These are phyloP conservation scores for Petrocephalus sullivani DNA, from an alignment of 2,797 vertebrate species.

Conservation along the genomic window DNA sequence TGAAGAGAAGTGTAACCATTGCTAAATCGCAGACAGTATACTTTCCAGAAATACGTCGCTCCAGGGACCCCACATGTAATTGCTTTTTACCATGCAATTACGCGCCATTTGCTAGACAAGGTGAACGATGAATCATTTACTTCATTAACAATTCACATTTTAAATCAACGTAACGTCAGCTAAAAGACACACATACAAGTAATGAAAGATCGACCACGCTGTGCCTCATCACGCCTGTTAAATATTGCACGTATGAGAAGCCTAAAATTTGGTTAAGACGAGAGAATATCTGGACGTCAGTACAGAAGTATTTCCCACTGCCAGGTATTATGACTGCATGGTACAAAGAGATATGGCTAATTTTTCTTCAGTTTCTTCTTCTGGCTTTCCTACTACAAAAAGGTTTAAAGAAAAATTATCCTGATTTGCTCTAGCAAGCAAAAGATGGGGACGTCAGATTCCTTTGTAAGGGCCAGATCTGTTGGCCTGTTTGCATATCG, in stretches of 20 bases:
- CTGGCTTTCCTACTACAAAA: background rate
- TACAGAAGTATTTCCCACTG: background rate
- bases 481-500: background rate
- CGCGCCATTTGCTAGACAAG: background rate
- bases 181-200: background rate
- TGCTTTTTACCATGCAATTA: conserved; percentile 5
- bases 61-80: background rate
- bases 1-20: background rate
- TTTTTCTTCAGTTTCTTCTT: background rate
- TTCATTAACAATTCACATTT: background rate
- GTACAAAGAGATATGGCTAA: background rate
- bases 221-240: background rate
- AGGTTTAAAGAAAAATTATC: background rate
- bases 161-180: background rate
- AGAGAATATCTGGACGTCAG: background rate
- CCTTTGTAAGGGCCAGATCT: background rate
- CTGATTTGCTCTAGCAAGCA: background rate
- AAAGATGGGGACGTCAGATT: background rate
- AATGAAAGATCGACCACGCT: background rate
- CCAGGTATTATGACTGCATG: background rate
- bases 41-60: conserved; percentile 5
- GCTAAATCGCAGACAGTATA: background rate
- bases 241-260: background rate
- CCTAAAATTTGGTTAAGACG: background rate
- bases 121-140: background rate